phyloP scores from a whole-genome alignment of 2,797 vertebrate species.

The Adrianichthys oophorus region DNA sequence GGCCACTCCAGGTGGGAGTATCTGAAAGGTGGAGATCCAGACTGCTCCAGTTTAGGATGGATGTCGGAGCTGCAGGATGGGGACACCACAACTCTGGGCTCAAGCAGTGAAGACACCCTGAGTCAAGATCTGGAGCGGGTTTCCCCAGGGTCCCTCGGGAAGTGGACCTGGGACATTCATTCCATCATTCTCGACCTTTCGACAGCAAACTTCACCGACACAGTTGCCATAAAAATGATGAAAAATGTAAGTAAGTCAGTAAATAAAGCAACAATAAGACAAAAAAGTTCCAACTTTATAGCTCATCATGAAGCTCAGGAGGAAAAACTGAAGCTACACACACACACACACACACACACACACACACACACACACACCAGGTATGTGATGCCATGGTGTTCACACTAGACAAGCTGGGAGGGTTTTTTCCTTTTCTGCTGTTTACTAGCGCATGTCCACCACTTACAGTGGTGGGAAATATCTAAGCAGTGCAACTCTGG shows the following conservation, averaged over 20 bases:
- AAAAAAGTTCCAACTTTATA: neutral
- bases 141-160: slow-evolving; percentile 78
- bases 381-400: too few species aligned
- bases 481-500: too few species aligned
- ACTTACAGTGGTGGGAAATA: too few species aligned
- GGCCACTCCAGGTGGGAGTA: slow-evolving; percentile 73
- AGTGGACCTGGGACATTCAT: slow-evolving; percentile 85
- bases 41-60: slow-evolving; percentile 63
- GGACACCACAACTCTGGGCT: slow-evolving; percentile 66
- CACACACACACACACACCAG: too few species aligned
- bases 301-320: too few species aligned
- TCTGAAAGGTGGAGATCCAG: slow-evolving; percentile 73
- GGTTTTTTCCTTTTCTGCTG: too few species aligned
- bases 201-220: slow-evolving; percentile 85
- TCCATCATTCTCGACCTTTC: slow-evolving; percentile 89
- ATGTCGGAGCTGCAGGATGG: slow-evolving; percentile 71
- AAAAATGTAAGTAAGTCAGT: slow-evolving; percentile 69
- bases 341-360: too few species aligned
- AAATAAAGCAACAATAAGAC: neutral
- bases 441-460: too few species aligned
- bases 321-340: too few species aligned
- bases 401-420: too few species aligned
- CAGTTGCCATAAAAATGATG: slow-evolving; percentile 74
- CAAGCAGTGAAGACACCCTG: slow-evolving; percentile 76
- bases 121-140: slow-evolving; percentile 75